Evolutionary conservation across 2,888 invertebrate species (phyloP).

Genomic region (Congeria kusceri): DNA sequence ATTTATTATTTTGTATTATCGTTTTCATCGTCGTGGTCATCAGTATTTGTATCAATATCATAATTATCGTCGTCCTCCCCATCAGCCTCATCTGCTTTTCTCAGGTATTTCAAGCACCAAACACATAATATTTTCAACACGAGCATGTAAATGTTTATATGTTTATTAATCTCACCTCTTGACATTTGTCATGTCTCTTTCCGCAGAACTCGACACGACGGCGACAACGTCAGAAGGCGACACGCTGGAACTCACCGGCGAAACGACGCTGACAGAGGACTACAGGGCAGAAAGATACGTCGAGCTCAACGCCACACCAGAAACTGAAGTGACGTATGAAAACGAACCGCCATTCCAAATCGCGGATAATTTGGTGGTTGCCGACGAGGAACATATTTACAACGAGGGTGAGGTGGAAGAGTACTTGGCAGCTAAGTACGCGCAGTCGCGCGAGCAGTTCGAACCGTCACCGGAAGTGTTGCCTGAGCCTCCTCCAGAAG

Average conservation of each 20-base stretch:
- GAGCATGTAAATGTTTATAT: too few relatives aligned
- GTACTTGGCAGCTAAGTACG: slow-evolving; percentile 37
- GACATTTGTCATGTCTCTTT: too few relatives aligned
- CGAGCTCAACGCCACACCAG: slow-evolving; percentile 3
- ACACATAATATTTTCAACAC: too few relatives aligned
- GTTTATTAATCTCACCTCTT: too few relatives aligned
- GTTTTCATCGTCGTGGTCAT: too few relatives aligned
- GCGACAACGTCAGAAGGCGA: slow-evolving; percentile 24
- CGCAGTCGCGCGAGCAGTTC: slow-evolving; percentile 39
- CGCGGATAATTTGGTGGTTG: neutral
- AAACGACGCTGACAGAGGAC: slow-evolving; percentile 10
- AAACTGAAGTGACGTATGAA: slow-evolving; percentile 37
- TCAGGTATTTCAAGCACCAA: too few relatives aligned
- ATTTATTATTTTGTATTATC: too few relatives aligned
- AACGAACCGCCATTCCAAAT: slow-evolving; percentile 18
- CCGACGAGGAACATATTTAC: slow-evolving; percentile 51
- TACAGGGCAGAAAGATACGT: slow-evolving; percentile 8
- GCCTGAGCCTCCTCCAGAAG: slow-evolving; percentile 12
- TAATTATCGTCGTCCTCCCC: too few relatives aligned
- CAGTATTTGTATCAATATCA: too few relatives aligned
- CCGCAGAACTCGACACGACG: slow-evolving; percentile 24
- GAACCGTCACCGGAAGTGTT: slow-evolving; percentile 13
- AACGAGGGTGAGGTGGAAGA: slow-evolving; percentile 55
- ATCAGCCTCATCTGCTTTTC: too few relatives aligned
- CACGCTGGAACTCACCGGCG: neutral